These are phyloP conservation scores for Epistrophe eligans DNA, from an alignment of 2,888 invertebrate genomes.

Conservation along the genomic window DNA sequence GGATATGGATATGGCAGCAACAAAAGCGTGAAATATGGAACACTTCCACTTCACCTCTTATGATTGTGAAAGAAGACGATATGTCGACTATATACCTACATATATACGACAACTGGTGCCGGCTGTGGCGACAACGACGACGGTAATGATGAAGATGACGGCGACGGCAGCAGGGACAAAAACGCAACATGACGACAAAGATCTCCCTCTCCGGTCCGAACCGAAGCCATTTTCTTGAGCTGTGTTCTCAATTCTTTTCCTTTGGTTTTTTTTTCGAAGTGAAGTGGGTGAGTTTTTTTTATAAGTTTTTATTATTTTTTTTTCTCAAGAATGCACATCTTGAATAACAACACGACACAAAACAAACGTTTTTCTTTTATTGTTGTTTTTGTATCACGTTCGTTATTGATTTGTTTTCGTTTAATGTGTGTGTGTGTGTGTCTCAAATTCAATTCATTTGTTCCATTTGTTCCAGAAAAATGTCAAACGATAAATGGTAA, in stretches of 20 bases:
- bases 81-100: background rate
- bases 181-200: constrained; percentile 19
- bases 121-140: background rate
- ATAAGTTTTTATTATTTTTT: background rate
- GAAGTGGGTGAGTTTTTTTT: constrained; percentile 28
- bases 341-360: constrained; percentile 13
- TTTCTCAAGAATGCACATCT: constrained; percentile 20
- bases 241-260: constrained; percentile 19
- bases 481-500: constrained; percentile 11
- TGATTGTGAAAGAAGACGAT: constrained; percentile 14
- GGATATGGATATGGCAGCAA: constrained; percentile 40
- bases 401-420: constrained; percentile 29
- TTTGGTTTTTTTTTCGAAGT: constrained; percentile 17
- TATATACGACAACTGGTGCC: background rate
- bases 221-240: constrained; percentile 32
- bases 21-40: constrained; percentile 71
- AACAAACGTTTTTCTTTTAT: constrained; percentile 15
- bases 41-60: constrained; percentile 38
- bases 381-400: constrained; percentile 11
- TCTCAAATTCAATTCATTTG: constrained; percentile 14
- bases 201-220: background rate
- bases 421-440: background rate
- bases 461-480: constrained; percentile 17
- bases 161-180: background rate
- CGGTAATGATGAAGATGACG: background rate